These are phyloP conservation scores for Mycteria americana DNA, from an alignment of 2,797 vertebrate species.

Conservation along the genomic window DNA sequence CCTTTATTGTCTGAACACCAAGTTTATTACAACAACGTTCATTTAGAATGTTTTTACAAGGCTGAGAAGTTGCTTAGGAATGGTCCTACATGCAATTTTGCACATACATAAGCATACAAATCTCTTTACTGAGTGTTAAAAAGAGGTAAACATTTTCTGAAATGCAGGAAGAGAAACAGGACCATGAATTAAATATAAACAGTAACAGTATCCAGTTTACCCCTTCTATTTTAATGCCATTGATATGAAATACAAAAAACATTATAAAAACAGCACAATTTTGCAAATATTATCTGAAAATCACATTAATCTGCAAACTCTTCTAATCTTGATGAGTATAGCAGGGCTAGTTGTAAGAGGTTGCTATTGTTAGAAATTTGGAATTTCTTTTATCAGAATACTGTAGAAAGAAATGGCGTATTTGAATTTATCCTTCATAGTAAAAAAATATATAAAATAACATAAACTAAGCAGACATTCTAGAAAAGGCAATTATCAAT, in stretches of 20 bases:
- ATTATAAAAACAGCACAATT: neutral
- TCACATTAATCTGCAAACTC: neutral
- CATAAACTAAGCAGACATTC: neutral
- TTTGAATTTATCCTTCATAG: neutral
- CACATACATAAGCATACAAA: neutral
- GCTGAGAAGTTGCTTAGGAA: neutral
- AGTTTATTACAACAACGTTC: neutral
- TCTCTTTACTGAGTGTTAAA: constrained; percentile 1
- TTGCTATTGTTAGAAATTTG: neutral
- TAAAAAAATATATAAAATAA: neutral
- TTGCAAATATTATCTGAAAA: neutral
- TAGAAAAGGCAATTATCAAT: neutral
- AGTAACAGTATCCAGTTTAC: neutral
- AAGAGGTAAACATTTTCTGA: neutral
- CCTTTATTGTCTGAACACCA: neutral
- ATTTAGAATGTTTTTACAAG: neutral
- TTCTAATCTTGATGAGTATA: neutral
- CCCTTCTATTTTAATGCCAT: constrained; percentile 21
- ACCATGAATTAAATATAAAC: neutral
- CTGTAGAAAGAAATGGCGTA: neutral
- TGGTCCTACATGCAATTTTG: neutral
- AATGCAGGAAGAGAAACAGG: neutral
- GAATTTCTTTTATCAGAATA: constrained; percentile 10
- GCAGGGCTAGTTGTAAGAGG: neutral
- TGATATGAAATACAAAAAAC: neutral